phyloP scores from a whole-genome alignment of 2,888 invertebrate species.

The Drosophila cognata region DNA sequence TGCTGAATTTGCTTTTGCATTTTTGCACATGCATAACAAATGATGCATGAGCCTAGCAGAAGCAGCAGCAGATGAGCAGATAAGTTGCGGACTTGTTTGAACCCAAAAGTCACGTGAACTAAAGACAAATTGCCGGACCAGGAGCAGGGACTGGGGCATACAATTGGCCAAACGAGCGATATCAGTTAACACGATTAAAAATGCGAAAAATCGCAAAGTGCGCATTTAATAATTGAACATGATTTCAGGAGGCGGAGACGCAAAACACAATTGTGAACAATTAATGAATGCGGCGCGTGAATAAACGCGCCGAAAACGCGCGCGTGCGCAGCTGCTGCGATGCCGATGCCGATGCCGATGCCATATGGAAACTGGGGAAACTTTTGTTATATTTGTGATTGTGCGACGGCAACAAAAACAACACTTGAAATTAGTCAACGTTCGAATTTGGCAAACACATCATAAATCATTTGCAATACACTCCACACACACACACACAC shows the following conservation, averaged over 20 bases:
- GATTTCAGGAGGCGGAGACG: neutral
- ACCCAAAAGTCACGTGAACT: slow-evolving; percentile 5
- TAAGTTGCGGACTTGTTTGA: slow-evolving; percentile 32
- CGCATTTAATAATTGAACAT: neutral
- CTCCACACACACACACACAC: slow-evolving; percentile 8
- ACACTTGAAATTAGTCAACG: slow-evolving; percentile 69
- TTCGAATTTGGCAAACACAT: slow-evolving; percentile 70
- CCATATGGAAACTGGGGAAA: slow-evolving; percentile 19
- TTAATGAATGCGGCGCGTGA: slow-evolving; percentile 3
- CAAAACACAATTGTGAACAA: neutral
- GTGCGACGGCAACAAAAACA: slow-evolving; percentile 33
- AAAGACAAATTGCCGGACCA: slow-evolving; percentile 43
- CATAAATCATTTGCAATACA: slow-evolving; percentile 68
- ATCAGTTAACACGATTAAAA: neutral
- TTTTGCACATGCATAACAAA: slow-evolving; percentile 64
- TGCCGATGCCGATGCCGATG: neutral
- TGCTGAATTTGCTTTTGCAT: neutral
- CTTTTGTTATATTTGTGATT: slow-evolving; percentile 54
- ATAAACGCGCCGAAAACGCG: slow-evolving; percentile 35
- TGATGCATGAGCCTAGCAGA: slow-evolving; percentile 42
- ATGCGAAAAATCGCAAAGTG: too few relatives aligned
- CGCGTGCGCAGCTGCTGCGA: slow-evolving; percentile 44
- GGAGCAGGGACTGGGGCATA: neutral
- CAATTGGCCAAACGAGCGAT: slow-evolving; percentile 25
- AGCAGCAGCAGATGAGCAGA: slow-evolving; percentile 24